Percentiles rank a stretch among this genome's conserved stretches.
These are phyloP conservation scores for Scaptodrosophila lebanonensis DNA, from an alignment of 1,140 invertebrate species.

Conservation along the genomic window DNA sequence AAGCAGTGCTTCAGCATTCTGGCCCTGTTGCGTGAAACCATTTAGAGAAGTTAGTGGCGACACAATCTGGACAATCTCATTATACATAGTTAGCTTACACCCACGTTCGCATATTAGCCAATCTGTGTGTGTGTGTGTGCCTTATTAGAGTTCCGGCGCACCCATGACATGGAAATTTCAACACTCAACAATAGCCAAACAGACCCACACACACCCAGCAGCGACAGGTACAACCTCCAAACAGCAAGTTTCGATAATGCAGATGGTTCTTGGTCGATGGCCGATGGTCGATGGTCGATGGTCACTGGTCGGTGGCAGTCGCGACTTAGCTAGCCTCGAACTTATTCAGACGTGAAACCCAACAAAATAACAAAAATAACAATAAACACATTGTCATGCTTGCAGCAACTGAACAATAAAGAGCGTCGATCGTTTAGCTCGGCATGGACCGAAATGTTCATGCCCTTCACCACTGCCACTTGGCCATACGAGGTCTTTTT, in stretches of 20 bases:
- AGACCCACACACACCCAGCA: constrained; percentile 52
- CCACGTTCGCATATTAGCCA: constrained; percentile 38
- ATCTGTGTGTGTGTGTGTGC: not conserved
- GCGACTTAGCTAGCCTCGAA: constrained; percentile 68
- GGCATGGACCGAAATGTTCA: constrained; percentile 17
- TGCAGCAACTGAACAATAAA: constrained; percentile 35
- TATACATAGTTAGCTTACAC: too few species aligned
- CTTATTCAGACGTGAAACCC: constrained; percentile 68
- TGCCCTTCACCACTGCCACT: constrained; percentile 58
- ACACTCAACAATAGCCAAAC: constrained; percentile 24
- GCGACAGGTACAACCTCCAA: constrained; percentile 52
- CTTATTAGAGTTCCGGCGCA: constrained; percentile 50
- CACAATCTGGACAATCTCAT: too few species aligned
- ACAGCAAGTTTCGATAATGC: constrained; percentile 23
- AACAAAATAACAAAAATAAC: constrained; percentile 13
- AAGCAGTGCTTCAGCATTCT: constrained; percentile 50
- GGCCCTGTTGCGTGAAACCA: constrained; percentile 40
- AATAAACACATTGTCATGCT: constrained; percentile 38
- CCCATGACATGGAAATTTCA: constrained; percentile 39
- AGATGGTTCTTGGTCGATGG: constrained; percentile 30
- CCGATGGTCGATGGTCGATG: constrained; percentile 25
- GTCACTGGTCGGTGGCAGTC: constrained; percentile 16
- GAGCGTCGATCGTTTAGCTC: constrained; percentile 53
- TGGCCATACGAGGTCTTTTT: not conserved
- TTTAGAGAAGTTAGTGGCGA: constrained; percentile 17